phyloP scores from a whole-genome alignment of 2,797 vertebrate genomes.

The Mionectes olivaceus region DNA sequence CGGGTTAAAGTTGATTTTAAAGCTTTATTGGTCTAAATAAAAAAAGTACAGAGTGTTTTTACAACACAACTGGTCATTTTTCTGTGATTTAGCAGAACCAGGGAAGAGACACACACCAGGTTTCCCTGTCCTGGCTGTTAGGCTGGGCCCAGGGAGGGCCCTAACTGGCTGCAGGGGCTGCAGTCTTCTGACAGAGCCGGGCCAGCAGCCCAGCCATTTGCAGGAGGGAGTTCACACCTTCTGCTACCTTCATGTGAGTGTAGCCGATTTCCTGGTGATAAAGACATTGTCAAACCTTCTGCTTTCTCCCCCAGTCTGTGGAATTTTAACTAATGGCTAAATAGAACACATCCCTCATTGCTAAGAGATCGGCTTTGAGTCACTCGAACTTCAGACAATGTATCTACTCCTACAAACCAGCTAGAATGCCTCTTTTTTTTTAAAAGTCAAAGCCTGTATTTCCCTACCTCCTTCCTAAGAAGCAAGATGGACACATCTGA shows the following conservation, averaged over 20 bases:
- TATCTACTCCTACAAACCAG: neutral
- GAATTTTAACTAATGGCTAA: neutral
- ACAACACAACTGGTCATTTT: neutral
- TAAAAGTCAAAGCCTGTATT: neutral
- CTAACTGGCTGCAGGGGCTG: constrained; percentile 82
- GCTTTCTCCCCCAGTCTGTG: neutral
- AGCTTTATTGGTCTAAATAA: constrained; percentile 46
- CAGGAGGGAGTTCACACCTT: constrained; percentile 94
- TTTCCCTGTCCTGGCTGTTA: neutral
- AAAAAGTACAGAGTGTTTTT: constrained; percentile 20
- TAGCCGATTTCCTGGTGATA: constrained; percentile 91
- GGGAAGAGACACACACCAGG: neutral
- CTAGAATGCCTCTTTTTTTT: neutral
- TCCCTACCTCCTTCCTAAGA: neutral
- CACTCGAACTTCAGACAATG: fast-evolving
- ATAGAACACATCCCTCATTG: neutral
- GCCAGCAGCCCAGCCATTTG: constrained; percentile 95
- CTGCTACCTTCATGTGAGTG: constrained; percentile 92
- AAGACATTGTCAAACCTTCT: neutral
- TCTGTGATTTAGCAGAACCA: neutral
- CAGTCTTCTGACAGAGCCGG: constrained; percentile 91
- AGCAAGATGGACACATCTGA: neutral
- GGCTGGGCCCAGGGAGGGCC: fast-evolving
- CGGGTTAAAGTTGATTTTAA: neutral
- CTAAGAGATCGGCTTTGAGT: neutral